Evolutionary conservation across 2,888 invertebrate genomes (phyloP), one percentile per base, ranked within the genome.

Genomic region (Thymelicus lineola): DNA sequence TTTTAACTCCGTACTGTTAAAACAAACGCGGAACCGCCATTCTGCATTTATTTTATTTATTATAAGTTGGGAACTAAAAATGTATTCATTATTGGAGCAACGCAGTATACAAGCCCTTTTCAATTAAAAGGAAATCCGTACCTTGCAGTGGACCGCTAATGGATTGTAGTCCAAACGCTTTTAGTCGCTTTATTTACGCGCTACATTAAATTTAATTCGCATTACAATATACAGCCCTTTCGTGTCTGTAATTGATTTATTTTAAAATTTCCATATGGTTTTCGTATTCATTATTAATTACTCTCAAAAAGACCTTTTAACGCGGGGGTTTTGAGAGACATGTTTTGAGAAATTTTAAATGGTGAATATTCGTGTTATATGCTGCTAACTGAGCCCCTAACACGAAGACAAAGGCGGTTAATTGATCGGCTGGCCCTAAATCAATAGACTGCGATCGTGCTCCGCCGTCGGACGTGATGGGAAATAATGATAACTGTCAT

Each of bases 401-500:
- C 63, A 46, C 61, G 58, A 38, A 74, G 71, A 74, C 72, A 75
- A 74, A 70, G 79, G 75, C 76, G 72, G 75, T 78, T 83, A 86
- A 85, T 85, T 86, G 81, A 83, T 78, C 76, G 72, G 77, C 75
- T 76, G 72, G 73, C 77, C 75, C 77, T 77, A 80, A 83, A 84
- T 84, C 85, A 85, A 87, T 86, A 78, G 71, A 66, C 81, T 72
- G 73, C 35, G 58, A 50, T 68, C 75, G 77, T 78, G 79, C 78
- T 78, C 72, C 74, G 75, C 76, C 71, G 75, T 73, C 75, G 79
- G 71, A 87, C 86, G 86, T 85, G 87, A 86, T 79, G 72, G 71
- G 85, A 86, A 85, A 85, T 83, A 83, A 82, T 82, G 79, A 85
- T 82, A 79, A 74, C 73, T 78, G 12, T 78, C 59, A 71, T 76